Percentiles rank a stretch among this genome's conserved stretches.
These are phyloP conservation scores for Chromis chromis DNA, from an alignment of 2,797 vertebrate genomes.

Conservation along the genomic window DNA sequence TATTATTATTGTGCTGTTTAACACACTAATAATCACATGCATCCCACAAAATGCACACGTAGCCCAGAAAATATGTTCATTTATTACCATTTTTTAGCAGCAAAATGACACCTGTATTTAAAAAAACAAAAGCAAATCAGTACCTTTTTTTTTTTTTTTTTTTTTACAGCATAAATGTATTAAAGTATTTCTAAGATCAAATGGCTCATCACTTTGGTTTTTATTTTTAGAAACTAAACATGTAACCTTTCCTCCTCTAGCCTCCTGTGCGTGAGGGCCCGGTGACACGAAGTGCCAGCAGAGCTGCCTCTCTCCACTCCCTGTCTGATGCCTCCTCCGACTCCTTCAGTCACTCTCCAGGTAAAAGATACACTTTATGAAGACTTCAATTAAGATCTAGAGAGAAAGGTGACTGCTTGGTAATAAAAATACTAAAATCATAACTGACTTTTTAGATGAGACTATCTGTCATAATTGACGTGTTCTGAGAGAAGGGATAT, in stretches of 20 bases:
- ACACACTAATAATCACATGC: no score
- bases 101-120: not conserved
- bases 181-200: not conserved
- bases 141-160: no score
- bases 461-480: not conserved
- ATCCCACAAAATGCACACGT: no score
- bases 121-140: not conserved
- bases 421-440: no score
- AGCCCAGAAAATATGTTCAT: not conserved
- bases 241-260: constrained; percentile 79
- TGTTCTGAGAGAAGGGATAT: not conserved
- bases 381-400: constrained; percentile 5
- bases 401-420: not conserved
- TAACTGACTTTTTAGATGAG: not conserved
- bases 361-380: constrained; percentile 73
- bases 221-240: not conserved
- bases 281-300: constrained; percentile 74
- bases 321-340: constrained; percentile 89
- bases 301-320: constrained; percentile 85
- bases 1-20: no score
- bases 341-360: constrained; percentile 88
- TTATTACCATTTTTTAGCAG: not conserved
- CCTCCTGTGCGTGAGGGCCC: constrained; percentile 86
- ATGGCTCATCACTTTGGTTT: not conserved
- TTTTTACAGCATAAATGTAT: not conserved